A percentile compares a stretch with the other conserved stretches of the same genome.
These are phyloP conservation scores for Sarcophaga carnaria DNA, from an alignment of 2,888 invertebrate genomes.

Conservation along the genomic window DNA sequence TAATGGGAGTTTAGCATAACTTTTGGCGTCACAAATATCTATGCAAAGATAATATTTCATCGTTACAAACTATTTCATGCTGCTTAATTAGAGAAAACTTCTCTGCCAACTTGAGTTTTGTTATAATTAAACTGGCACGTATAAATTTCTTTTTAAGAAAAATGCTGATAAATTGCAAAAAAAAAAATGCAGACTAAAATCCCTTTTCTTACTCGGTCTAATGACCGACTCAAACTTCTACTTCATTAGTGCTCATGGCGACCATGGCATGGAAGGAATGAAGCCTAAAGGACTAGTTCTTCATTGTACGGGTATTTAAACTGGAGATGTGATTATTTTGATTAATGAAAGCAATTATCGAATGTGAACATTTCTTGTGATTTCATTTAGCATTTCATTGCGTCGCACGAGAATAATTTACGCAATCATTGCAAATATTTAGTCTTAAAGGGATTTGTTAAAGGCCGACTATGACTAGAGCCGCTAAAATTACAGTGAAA, in stretches of 20 bases:
- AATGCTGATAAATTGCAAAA: conserved; percentile 41
- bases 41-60: not conserved
- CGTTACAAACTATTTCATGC: not conserved
- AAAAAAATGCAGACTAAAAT: not conserved
- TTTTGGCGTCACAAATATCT: not conserved
- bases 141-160: not conserved
- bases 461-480: conserved; percentile 27
- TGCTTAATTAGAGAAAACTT: conserved; percentile 19
- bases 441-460: conserved; percentile 46
- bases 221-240: conserved; percentile 13
- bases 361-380: conserved; percentile 60
- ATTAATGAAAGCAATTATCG: conserved; percentile 78
- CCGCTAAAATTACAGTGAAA: conserved; percentile 20
- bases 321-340: conserved; percentile 68
- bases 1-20: not conserved
- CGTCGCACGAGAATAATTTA: conserved; percentile 20
- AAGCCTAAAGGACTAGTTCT: not conserved
- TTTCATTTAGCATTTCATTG: conserved; percentile 16
- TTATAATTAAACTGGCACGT: conserved; percentile 49
- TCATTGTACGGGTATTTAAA: not conserved
- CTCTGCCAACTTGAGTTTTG: not conserved
- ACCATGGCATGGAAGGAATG: not conserved
- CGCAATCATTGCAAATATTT: conserved; percentile 45
- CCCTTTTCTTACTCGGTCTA: no score
- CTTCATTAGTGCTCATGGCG: conserved; percentile 49